Evolutionary conservation across 2,888 invertebrate genomes (phyloP).

Genomic region (Campaea margaritaria): DNA sequence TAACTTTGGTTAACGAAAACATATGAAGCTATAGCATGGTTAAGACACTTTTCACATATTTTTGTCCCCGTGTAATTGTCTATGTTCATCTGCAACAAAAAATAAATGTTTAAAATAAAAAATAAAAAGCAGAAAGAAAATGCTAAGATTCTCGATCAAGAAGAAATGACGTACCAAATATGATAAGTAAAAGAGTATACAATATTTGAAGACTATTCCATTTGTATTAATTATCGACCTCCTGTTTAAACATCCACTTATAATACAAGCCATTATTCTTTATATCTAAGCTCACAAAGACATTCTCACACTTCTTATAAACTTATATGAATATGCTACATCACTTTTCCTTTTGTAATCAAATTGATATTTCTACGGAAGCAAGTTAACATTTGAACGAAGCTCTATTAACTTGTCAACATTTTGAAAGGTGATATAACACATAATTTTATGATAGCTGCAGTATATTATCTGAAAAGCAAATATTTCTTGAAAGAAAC

Average conservation of each 20-base stretch:
- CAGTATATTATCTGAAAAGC: not conserved
- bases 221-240: too few species aligned
- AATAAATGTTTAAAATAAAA: conserved; percentile 32
- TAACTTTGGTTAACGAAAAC: conserved; percentile 64
- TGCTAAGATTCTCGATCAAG: not conserved
- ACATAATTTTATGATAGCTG: not conserved
- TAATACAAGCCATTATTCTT: too few species aligned
- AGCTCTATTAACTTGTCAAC: not conserved
- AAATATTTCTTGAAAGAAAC: conserved; percentile 1
- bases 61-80: conserved; percentile 68
- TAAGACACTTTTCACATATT: conserved; percentile 74
- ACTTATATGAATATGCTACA: not conserved
- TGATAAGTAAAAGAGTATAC: not conserved
- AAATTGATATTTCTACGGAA: not conserved
- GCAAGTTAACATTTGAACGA: not conserved
- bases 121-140: conserved; percentile 12
- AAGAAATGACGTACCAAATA: not conserved
- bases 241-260: too few species aligned
- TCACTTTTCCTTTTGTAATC: not conserved
- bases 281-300: not conserved
- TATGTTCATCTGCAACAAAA: conserved; percentile 74
- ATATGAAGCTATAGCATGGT: conserved; percentile 67
- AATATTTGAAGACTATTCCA: too few species aligned
- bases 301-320: not conserved
- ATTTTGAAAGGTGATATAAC: conserved; percentile 6